Conservation (phyloP, 1,140 invertebrate species). For the Meloidogyne hapla region DNA sequence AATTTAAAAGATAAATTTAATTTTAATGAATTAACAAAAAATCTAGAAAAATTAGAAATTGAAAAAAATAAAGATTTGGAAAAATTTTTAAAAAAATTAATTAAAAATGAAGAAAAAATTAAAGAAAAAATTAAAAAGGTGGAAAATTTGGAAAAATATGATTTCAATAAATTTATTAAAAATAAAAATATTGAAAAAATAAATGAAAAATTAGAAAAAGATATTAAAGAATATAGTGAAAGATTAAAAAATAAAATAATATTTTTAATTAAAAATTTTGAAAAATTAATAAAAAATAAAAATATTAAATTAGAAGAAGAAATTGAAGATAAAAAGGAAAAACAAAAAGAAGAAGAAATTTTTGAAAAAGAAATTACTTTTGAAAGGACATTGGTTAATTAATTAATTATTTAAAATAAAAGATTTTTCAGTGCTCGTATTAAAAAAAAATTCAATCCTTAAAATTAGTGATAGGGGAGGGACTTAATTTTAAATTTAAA, state of each 20-base stretch:
- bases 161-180: neutral
- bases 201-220: neutral
- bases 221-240: neutral
- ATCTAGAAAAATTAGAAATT: neutral
- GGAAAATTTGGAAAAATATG: neutral
- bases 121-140: neutral
- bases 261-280: neutral
- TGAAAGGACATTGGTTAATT: too few species aligned
- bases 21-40: neutral
- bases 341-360: too few species aligned
- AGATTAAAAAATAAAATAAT: constrained; percentile 7
- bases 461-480: too few species aligned
- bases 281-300: neutral
- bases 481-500: too few species aligned
- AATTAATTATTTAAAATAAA: too few species aligned
- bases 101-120: neutral
- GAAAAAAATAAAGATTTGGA: neutral
- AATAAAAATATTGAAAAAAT: neutral
- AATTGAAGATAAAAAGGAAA: neutral
- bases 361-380: too few species aligned
- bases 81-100: neutral
- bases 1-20: neutral
- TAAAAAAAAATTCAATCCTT: too few species aligned
- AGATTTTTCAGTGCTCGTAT: too few species aligned
- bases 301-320: neutral